Base-by-base conservation (phyloP, 2,797 vertebrate genomes). In the Coendou prehensilis region DNA sequence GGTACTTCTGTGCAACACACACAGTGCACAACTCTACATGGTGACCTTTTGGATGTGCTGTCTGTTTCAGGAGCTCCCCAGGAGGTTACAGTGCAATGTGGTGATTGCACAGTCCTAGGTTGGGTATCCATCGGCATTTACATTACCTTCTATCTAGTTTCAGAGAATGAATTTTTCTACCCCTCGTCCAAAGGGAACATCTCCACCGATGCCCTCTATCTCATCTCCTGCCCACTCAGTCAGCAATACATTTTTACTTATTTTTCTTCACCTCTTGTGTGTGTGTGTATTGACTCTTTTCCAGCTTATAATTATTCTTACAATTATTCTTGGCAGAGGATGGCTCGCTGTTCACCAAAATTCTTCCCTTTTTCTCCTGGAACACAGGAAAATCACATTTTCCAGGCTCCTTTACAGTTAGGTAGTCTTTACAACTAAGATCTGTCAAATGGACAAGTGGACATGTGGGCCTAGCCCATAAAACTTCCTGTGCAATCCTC, bases 201-300 rank as follows among this genome's bases (percentile, higher is more conserved):
- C n/a, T 84, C 50, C 41, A 67, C 33, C 2, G 73, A 67, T 47
- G 37, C 30, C 52, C 87, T 91, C 52, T 45, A 28, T 37, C 9
- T 93, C 28, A 93, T 59, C 10, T 81, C 54, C 52, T 73, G 79
- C 59, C 7, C 59, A 23, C n/a, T 94, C 37, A 79, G 69, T 93
- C 28, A 67, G n/a, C 50, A 80, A 45, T 10, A 5, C 45, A 41
- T 73, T 79, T 93, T 71, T 94, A 37, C 22, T 63, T 95, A 37
- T 30, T 80, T n/a, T 87, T 45, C 45, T 33, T 91, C 20, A 83
- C n/a, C 37, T 79, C 86, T 88, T 80, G 33, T 71, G 22, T 64
- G 1, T 54, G 54, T 78, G 17, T 63, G 28, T 63, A 10, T 22
- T 76, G 84, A 28, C 28, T 88, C 33, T 37, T 79, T 92, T 89